phyloP scores from a whole-genome alignment of 2,888 invertebrate genomes.

The Mayetiola destructor region DNA sequence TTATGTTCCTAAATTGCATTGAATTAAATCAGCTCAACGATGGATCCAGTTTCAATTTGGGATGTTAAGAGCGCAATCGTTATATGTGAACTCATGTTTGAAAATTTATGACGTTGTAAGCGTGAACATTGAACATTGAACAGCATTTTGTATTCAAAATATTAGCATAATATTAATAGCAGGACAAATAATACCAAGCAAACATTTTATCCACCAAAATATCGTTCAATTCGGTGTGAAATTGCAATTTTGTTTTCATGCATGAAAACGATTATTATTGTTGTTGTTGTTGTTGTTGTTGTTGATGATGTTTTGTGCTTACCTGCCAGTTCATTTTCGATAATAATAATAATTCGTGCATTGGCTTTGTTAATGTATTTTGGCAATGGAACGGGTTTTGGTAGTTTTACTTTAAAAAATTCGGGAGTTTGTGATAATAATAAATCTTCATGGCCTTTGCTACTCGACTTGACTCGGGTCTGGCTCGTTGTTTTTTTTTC shows the following conservation, averaged over 20 bases:
- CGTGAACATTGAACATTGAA: too few species aligned
- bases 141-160: background rate
- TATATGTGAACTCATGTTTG: too few species aligned
- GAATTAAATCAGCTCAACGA: too few species aligned
- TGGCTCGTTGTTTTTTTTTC: background rate
- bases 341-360: too few species aligned
- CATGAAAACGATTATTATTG: background rate
- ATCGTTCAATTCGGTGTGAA: background rate
- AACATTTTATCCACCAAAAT: background rate
- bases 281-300: background rate
- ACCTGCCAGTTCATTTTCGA: background rate
- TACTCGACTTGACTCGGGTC: background rate
- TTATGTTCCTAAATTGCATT: too few species aligned
- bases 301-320: background rate
- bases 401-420: too few species aligned
- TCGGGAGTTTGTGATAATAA: background rate
- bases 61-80: too few species aligned
- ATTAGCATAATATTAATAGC: background rate
- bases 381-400: too few species aligned
- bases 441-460: background rate
- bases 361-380: too few species aligned
- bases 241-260: background rate
- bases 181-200: too few species aligned
- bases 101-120: conserved; percentile 4
- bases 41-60: too few species aligned